A percentile compares a stretch with the other conserved stretches of the same genome.
Evolutionary conservation across 2,113 vertebrate genomes (phyloP).

Genomic region (Microcebus griseorufus): DNA sequence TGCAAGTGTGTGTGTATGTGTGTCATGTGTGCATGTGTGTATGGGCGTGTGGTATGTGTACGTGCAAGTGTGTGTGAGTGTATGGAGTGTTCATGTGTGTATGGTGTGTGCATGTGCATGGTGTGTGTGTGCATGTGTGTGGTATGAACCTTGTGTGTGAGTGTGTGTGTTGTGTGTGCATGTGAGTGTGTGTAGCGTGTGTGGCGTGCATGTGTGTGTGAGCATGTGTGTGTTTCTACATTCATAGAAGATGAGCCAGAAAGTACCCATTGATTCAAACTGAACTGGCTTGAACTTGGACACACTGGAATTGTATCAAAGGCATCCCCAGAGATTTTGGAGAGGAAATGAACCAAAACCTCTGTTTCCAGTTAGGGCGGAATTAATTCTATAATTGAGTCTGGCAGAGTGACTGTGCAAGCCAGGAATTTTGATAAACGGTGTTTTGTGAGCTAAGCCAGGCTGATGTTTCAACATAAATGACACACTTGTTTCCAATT

Average conservation of each 20-base stretch:
- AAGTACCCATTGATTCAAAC: not conserved
- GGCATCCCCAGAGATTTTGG: constrained; percentile 44
- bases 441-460: constrained; percentile 51
- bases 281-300: constrained; percentile 34
- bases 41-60: not conserved
- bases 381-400: constrained; percentile 58
- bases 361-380: constrained; percentile 56
- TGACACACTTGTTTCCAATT: constrained; percentile 4
- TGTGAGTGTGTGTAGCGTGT: not conserved
- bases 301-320: constrained; percentile 37
- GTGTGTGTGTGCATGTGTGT: not conserved
- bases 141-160: not conserved
- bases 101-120: not conserved
- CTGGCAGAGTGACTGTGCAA: constrained; percentile 41
- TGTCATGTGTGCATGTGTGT: not conserved
- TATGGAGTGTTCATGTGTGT: not conserved
- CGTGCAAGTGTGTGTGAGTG: not conserved
- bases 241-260: not conserved
- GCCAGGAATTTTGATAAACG: constrained; percentile 46
- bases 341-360: constrained; percentile 52
- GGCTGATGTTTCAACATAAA: constrained; percentile 41
- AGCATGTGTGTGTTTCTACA: not conserved
- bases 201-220: not conserved
- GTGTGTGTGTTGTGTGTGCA: not conserved
- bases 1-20: not conserved